Base-by-base conservation (phyloP, 2,888 invertebrate genomes). In the Tetropium fuscum region DNA sequence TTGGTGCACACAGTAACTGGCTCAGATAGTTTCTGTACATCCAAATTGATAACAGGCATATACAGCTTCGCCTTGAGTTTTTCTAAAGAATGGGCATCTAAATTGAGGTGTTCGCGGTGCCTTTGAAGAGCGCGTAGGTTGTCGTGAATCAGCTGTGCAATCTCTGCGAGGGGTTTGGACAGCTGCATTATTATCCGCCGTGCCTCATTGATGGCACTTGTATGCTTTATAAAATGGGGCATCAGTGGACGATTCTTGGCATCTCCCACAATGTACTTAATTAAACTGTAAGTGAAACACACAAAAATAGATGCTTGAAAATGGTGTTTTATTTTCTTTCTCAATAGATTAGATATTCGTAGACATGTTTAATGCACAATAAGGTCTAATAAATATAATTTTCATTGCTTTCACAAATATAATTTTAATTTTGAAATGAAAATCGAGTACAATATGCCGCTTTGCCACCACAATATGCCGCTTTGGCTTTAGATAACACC, bases 81-180 rank as follows among this genome's bases (percentile, higher is more conserved):
- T 0, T 70, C 67, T 45, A 80, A 49, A 40, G 69, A 57, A 11
- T 18, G 32, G 44, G 69, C 66, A 7, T 73, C 68, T 2, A 69
- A 15, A 15, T 53, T 30, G 2, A 78, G 59, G 25, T 68, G 41
- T 1, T 19, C 25, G 32, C 71, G 34, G 49, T 78, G 77, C 7
- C 69, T 70, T 40, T 75, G 58, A 51, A 80, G 60, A 10, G 71
- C 62, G 3, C 56, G 58, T 6, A 80, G 60, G 51, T 81, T 81
- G 43, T 79, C 75, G 10, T 74, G 60, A 18, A 81, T 77, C 2
- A 75, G 57, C 58, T 80, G 74, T 0, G 75, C 70, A 41, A 80
- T 77, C 45, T 80, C 80, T 3, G 78, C 76, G 53, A 81, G 63
- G 0, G 81, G 81, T 59, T 76, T 71, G 0, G 77, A 68, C 22